A percentile compares a stretch with the other conserved stretches of the same genome.
These are phyloP conservation scores for Mystacides longicornis DNA, from an alignment of 2,888 invertebrate species.

Conservation along the genomic window DNA sequence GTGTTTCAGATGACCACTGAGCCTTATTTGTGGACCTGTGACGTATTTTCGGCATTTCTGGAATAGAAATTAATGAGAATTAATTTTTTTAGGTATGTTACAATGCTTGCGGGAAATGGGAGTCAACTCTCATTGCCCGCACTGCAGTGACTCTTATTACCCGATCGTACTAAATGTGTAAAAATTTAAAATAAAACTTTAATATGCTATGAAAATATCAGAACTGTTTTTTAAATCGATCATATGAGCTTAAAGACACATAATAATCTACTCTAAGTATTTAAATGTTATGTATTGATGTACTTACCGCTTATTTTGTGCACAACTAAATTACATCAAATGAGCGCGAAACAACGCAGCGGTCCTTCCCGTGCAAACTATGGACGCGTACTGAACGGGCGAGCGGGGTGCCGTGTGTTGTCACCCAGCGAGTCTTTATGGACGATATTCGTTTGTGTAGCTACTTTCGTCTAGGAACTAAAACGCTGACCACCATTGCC, in stretches of 20 bases:
- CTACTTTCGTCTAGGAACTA: not conserved
- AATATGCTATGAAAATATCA: not conserved
- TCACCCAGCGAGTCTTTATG: not conserved
- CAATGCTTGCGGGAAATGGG: constrained; percentile 1
- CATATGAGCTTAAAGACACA: not conserved
- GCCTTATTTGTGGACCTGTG: not conserved
- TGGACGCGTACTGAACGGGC: not conserved
- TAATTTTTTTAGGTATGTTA: not conserved
- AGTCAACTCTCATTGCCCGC: not conserved
- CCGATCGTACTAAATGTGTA: not conserved
- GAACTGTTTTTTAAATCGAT: not conserved
- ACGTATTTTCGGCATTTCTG: not conserved
- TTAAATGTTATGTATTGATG: not conserved
- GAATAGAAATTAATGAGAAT: not conserved
- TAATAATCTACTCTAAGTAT: not conserved
- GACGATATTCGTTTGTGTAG: not conserved
- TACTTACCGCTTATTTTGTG: constrained; percentile 1
- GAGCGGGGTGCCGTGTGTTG: not conserved
- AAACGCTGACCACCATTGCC: not conserved
- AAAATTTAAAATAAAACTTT: constrained; percentile 1
- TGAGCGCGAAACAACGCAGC: not conserved
- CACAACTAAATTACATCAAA: not conserved
- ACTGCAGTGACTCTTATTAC: not conserved
- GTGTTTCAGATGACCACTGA: not conserved
- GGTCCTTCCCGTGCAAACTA: not conserved